Base-by-base conservation (phyloP, 2,113 vertebrate species). In the Varanus komodoensis region DNA sequence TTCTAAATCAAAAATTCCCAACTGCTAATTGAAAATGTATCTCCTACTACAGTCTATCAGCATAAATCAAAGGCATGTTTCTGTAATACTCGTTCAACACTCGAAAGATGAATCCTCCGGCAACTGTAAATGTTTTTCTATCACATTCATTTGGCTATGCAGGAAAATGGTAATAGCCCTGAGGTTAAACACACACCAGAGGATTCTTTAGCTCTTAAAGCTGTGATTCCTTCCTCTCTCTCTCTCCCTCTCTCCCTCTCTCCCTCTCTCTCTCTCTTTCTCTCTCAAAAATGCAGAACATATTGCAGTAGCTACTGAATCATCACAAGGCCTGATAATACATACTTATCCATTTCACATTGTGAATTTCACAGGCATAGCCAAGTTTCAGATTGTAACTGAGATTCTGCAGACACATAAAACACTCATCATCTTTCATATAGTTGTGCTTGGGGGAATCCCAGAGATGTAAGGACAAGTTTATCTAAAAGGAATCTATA, bases 11-110 rank as follows among this genome's bases (percentile, higher is more conserved):
- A 95, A 89, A 96, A 96, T 94, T 94, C 95, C 92, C 82, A 64
- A 91, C 92, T 93, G 54, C 92, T 96, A 95, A 95, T 96, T 96
- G 94, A 94, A 94, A 95, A 93, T 86, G 92, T 91, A 95, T 95
- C 87, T 89, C 85, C 71, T 89, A 80, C 80, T 91, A 87, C 54
- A 89, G 85, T 87, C 68, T 93, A 91, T 87, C 89, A 94, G 86
- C 91, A 95, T 93, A 95, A 96, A 96, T 96, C 92, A 95, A 94
- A 95, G 87, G 61, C 77, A 92, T 92, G 48, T 96, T 93, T 89
- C 87, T 89, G 73, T 89, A 34, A 91, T 93, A 93, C 82, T 89
- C 89, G 64, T 92, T 85, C 86, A 87, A 96, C 93, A 89, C 93
- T 94, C 89, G 79, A 88, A 91, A 94, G 93, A 95, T 94, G 93